Evolutionary conservation across 2,797 vertebrate genomes (phyloP).

Genomic region (Atherinosoma microstoma): DNA sequence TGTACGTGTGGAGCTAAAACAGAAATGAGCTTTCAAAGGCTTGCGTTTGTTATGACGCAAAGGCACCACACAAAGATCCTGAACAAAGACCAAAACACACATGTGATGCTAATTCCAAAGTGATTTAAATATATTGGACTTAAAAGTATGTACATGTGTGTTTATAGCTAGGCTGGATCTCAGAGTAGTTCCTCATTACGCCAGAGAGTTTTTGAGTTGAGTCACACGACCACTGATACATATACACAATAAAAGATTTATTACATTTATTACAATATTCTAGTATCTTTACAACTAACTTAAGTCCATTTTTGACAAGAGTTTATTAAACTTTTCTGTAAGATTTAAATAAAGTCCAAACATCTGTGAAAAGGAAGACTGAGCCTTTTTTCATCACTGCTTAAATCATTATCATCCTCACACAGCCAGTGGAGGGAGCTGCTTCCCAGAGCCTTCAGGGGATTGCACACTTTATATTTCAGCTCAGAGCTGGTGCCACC

Average conservation of each 20-base stretch:
- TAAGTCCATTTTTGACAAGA: not conserved
- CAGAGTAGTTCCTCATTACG: not conserved
- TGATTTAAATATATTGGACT: slow-evolving; percentile 1
- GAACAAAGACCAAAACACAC: slow-evolving; percentile 27
- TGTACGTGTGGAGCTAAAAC: slow-evolving; percentile 36
- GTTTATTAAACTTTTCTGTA: slow-evolving; percentile 8
- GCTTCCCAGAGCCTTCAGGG: slow-evolving; percentile 29
- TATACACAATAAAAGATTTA: not conserved
- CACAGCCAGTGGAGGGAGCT: slow-evolving; percentile 66
- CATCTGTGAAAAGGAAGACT: not conserved
- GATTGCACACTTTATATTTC: slow-evolving; percentile 6
- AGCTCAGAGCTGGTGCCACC: slow-evolving; percentile 27
- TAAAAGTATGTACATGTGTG: not conserved
- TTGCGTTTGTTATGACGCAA: slow-evolving; percentile 35
- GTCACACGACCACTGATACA: not conserved
- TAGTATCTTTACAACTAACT: not conserved
- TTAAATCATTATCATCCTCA: not conserved
- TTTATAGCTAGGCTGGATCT: not conserved
- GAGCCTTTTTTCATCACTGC: slow-evolving; percentile 1
- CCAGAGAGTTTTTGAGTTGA: not conserved
- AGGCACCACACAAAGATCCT: slow-evolving; percentile 29
- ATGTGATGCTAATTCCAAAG: slow-evolving; percentile 4
- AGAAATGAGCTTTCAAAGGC: slow-evolving; percentile 37
- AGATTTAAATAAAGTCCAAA: slow-evolving; percentile 26
- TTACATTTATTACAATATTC: not conserved